phyloP scores from a whole-genome alignment of 2,113 vertebrate species.

The Aegypius monachus region DNA sequence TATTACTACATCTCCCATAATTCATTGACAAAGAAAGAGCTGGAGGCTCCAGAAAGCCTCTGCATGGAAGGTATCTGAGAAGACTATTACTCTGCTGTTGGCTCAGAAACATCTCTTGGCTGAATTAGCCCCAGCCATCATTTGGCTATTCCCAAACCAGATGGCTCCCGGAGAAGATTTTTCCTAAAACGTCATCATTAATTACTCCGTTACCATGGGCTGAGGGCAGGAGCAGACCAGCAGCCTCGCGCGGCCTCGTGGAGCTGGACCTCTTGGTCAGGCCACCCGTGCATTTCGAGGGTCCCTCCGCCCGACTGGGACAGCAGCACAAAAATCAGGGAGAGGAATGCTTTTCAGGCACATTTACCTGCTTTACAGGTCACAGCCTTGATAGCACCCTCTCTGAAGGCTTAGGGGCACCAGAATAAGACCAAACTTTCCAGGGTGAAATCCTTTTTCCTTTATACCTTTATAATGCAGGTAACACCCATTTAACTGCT shows the following conservation, averaged over 20 bases:
- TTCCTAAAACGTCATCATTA: background rate
- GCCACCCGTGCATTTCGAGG: background rate
- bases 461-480: background rate
- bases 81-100: background rate
- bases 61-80: background rate
- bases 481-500: background rate
- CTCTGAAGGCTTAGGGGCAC: background rate
- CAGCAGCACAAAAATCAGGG: background rate
- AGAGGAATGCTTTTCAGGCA: background rate
- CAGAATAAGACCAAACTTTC: background rate
- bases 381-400: background rate
- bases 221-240: background rate
- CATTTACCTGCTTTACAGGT: background rate
- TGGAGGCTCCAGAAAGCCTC: background rate
- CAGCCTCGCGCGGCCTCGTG: accelerated
- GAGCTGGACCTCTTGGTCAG: background rate
- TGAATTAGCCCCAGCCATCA: background rate
- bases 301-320: background rate
- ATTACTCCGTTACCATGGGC: background rate
- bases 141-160: background rate
- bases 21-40: background rate
- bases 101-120: background rate
- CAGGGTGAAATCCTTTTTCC: background rate
- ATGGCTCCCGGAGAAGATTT: background rate
- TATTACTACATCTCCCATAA: background rate